A percentile compares a stretch with the other conserved stretches of the same genome.
These are phyloP conservation scores for Saccostrea cuccullata DNA, from an alignment of 1,140 invertebrate species.

Conservation along the genomic window DNA sequence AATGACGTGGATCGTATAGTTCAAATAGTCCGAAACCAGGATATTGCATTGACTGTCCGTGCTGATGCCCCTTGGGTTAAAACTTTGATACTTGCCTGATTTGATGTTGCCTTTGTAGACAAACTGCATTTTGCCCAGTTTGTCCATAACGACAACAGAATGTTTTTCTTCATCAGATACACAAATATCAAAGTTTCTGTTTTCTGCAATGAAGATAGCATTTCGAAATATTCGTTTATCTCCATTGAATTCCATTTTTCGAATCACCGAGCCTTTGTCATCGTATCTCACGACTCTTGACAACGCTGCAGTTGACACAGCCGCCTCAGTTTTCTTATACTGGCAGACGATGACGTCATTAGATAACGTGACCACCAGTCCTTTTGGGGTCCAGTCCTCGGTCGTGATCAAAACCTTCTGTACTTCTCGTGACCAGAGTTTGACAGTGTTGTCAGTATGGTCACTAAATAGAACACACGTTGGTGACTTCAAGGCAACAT, in stretches of 20 bases:
- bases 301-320: background rate
- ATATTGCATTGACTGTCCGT: constrained; percentile 20
- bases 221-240: background rate
- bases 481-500: background rate
- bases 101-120: constrained; percentile 19
- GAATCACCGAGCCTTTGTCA: background rate
- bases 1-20: background rate
- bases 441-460: constrained; percentile 3
- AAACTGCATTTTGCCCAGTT: background rate
- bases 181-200: constrained; percentile 22
- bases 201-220: constrained; percentile 16
- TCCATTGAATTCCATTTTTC: background rate
- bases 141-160: constrained; percentile 1
- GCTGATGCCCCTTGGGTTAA: background rate
- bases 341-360: constrained; percentile 1
- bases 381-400: background rate
- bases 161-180: background rate
- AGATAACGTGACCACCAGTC: background rate
- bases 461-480: background rate
- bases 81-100: background rate
- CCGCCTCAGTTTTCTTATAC: background rate
- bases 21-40: constrained; percentile 11
- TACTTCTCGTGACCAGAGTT: background rate
- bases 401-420: background rate
- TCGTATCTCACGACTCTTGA: background rate